These are phyloP conservation scores for Scaptomyza polygonia DNA, from an alignment of 2,888 invertebrate species.

Conservation along the genomic window DNA sequence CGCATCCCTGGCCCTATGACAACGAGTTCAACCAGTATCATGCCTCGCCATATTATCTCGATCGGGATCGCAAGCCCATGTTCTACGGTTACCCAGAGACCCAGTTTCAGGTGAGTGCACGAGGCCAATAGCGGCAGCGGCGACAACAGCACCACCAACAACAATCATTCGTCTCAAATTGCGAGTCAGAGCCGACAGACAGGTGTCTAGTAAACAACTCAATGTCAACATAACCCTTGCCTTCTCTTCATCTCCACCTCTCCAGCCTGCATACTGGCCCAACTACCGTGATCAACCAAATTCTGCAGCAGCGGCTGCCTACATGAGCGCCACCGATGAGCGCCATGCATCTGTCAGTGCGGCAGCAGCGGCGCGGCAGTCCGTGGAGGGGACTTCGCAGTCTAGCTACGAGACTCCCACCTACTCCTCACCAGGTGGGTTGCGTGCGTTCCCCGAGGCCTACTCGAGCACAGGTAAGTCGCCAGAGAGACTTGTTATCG, in stretches of 20 bases:
- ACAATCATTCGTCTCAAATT: constrained; percentile 17
- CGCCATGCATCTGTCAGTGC: constrained; percentile 82
- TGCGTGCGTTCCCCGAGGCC: constrained; percentile 84
- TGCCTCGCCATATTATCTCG: constrained; percentile 84
- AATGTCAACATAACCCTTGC: constrained; percentile 43
- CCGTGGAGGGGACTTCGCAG: constrained; percentile 84
- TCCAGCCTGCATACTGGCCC: constrained; percentile 82
- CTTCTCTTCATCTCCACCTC: constrained; percentile 11
- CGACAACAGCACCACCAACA: too few relatives aligned
- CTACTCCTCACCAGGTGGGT: constrained; percentile 83
- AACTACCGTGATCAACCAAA: constrained; percentile 84
- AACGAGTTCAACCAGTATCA: constrained; percentile 84
- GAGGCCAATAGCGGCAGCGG: constrained; percentile 30
- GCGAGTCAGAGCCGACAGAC: constrained; percentile 8
- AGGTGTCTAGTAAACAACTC: constrained; percentile 61
- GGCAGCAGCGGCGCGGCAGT: constrained; percentile 83
- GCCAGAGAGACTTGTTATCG: constrained; percentile 10
- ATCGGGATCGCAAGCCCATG: constrained; percentile 84
- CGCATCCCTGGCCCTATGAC: constrained; percentile 84
- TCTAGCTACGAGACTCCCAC: constrained; percentile 84
- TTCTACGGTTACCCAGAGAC: constrained; percentile 84
- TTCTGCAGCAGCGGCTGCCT: constrained; percentile 81
- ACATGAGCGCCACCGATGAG: constrained; percentile 83
- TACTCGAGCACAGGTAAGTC: constrained; percentile 83
- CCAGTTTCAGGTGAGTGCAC: constrained; percentile 84